Base-by-base conservation (phyloP, 2,888 invertebrate species). In the Stegophylla sp. region DNA sequence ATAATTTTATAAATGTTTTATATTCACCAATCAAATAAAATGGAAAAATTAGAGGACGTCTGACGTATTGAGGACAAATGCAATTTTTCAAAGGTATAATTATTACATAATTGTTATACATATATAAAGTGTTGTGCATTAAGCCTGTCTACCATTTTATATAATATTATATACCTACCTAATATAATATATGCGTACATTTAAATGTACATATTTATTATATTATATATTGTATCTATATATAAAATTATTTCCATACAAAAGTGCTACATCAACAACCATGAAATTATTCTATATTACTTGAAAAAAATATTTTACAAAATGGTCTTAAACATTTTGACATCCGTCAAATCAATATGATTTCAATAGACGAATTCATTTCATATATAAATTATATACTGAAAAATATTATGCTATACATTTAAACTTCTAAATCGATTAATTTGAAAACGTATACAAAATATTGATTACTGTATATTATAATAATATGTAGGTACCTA, bases 11-110 rank as follows among this genome's bases (percentile, higher is more conserved):
- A n/a, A n/a, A n/a, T 43, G 1, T 13, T 10, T 28, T 23, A 12
- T 51, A 10, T 7, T 13, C 20, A 20, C 23, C 61, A 51, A 51
- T 51, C 34, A 20, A 20, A 34, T 13, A 15, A 63, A 74, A 63
- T 41, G 10, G 61, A 53, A 51, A 53, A 75, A 53, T 75, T 64
- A 75, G 51, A 64, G 41, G 64, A 64, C 51, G 75, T 75, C 15
- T 45, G 7, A 34, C 28, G 45, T n/a, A 45, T 59, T 1, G 9
- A 23, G n/a, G 20, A 61, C 13, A 23, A 34, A 64, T 41, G 51
- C 41, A 26, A 66, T 64, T 61, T 45, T 73, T n/a, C n/a, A 53
- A 76, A 28, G 64, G 64, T 66, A 53, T 76, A 76, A 76, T 71
- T 56, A 56, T 56, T n/a, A n/a, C n/a, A n/a, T n/a, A n/a, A n/a